Evolutionary conservation across 2,888 invertebrate genomes (phyloP), one percentile per base, ranked within the genome.

Genomic region (Epicampocera succincta): DNA sequence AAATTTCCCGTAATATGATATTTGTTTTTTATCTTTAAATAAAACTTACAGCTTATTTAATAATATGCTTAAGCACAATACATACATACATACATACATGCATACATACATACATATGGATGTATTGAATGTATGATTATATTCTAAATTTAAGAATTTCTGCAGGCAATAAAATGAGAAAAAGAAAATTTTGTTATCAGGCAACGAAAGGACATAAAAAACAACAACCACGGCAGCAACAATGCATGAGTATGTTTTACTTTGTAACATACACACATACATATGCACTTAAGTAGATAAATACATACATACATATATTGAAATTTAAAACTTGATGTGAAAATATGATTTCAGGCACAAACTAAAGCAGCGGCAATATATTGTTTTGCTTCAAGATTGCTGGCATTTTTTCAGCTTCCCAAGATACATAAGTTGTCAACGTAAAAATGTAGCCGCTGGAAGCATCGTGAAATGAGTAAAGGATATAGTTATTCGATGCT

Each of bases 91-190:
- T 33, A 33, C 8, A 6, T 29, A 33, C 8, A 1, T 33, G 8
- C 3, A 33, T 33, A 33, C 3, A 9, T 33, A 8, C n/a, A n/a
- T n/a, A n/a, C n/a, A n/a, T n/a, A n/a, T n/a, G n/a, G n/a, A n/a
- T n/a, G n/a, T n/a, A n/a, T n/a, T n/a, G n/a, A n/a, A n/a, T n/a
- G n/a, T n/a, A n/a, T n/a, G n/a, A n/a, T n/a, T 25, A 1, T 15
- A 29, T 33, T 21, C 6, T 17, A 72, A 72, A 61, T 66, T 66
- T 68, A 33, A 73, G n/a, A 46, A 72, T 85, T 85, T 86, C 86
- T 87, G 87, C 87, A 87, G 87, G 87, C 87, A 87, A 87, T 87
- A 88, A 88, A 87, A 87, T 86, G 86, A 86, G 13, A 54, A 50
- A 44, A n/a, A 46, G 19, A 38, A 54, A 33, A 42, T 42, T 42